Base-by-base conservation (phyloP, 2,113 vertebrate species). In the Electrona antarctica region DNA sequence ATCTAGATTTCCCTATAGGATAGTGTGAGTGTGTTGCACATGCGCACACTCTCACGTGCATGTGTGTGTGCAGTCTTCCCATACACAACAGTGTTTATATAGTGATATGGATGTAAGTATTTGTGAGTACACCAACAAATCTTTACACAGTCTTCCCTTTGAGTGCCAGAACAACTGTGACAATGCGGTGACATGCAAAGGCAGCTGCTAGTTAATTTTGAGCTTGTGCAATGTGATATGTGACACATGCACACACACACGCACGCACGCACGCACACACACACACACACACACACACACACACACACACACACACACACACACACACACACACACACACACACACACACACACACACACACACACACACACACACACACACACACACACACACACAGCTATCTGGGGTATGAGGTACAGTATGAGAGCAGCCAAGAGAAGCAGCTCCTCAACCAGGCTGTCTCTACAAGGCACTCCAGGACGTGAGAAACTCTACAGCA, bases 1-100 rank as follows among this genome's bases (percentile, higher is more conserved):
- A 86, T 88, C 78, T 77, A 71, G 80, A 83, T 78, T 81, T 86
- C 83, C 78, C 84, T 73, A 71, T 21, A 81, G 82, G 85, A 67
- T 52, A 75, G 70, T 0, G 14, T 60, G 33, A 60, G 33, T 0
- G 14, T 60, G 33, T 64, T 21, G 21, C 21, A 21, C 21, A 21
- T 21, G 21, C 21, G 21, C 21, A 21, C 21, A 2, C 21, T 21
- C 21, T 1, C 21, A 21, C 21, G 9, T 73, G 52, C 9, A 7
- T 61, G 60, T 47, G 60, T 45, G 60, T 11, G 59, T 60, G 58
- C n/a, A 79, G 71, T 74, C 55, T 78, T 80, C 56, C 77, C 64
- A 69, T 64, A 72, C 73, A 73, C 78, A 75, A 69, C 67, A 80
- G 59, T 82, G 73, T 84, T 84, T 41, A 13, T 71, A 69, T 51